Base-by-base conservation (phyloP, 1,140 invertebrate species). In the Euura saliciscinereae region DNA sequence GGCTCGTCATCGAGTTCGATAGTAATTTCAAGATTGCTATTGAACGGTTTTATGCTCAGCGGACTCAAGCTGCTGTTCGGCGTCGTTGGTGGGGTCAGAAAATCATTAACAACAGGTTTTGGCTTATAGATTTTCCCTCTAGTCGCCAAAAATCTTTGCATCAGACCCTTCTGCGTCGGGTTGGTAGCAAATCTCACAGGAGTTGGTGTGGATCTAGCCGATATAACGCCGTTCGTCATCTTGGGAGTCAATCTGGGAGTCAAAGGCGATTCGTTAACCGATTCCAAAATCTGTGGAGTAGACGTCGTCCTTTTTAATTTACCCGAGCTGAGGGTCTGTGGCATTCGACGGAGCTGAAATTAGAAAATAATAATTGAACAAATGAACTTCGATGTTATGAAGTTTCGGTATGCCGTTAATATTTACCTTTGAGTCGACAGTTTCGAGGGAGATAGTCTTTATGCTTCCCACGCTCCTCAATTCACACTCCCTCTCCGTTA, bases 131-230 rank as follows among this genome's bases (percentile, higher is more conserved):
- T 78, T 77, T 91, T 93, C 28, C 93, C 93, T 43, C 92, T 90
- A 4, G 91, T 93, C 6, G 92, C 92, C 68, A 94, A 90, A 77
- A 94, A 94, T 72, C 93, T 89, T 77, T 94, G 92, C 93, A 94
- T 94, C 46, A 94, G 88, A 1, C 92, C 92, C 79, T 91, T 92
- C 66, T 92, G 91, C n/a, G 89, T 89, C 0, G 87, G 89, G 70
- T 87, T 88, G 0, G 89, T 90, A 1, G 90, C 89, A 71, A 91
- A 91, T 65, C 90, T 87, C 46, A 91, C 81, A 28, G 89, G 88
- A 80, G 78, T 89, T 82, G 74, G 83, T 75, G 77, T 82, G 79
- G 69, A 87, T 70, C 68, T 86, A 28, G 59, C 77, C 42, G 83
- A 83, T 78, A 81, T 83, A 44, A 84, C 83, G 5, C 85, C 79